Conservation (phyloP, 2,888 invertebrate species). For the Shargacucullia verbasci region DNA sequence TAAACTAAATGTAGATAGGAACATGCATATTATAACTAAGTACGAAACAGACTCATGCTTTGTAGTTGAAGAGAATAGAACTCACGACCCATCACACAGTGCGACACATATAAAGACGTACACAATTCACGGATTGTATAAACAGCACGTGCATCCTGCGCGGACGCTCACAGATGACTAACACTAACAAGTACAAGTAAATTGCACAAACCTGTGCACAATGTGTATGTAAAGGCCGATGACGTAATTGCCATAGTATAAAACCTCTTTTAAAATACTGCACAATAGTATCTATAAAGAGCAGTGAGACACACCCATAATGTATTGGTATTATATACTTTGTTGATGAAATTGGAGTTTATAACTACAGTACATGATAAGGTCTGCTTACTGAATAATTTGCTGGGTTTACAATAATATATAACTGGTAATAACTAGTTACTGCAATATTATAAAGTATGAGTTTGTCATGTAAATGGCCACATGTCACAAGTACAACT, state of each 20-base stretch:
- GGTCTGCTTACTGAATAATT: constrained; percentile 9
- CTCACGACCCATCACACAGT: constrained; percentile 71
- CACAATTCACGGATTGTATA: constrained; percentile 19
- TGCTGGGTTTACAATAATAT: constrained; percentile 11
- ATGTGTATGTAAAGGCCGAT: constrained; percentile 29
- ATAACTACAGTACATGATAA: background rate
- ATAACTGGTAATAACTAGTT: constrained; percentile 24
- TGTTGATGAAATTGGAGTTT: constrained; percentile 27
- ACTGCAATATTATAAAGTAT: constrained; percentile 12
- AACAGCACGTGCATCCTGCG: constrained; percentile 36
- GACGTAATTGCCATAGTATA: constrained; percentile 42
- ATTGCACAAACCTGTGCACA: constrained; percentile 27
- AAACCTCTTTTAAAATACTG: constrained; percentile 34
- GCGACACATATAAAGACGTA: constrained; percentile 57
- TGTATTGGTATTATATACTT: constrained; percentile 20
- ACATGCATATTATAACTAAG: constrained; percentile 15
- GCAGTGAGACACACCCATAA: constrained; percentile 42
- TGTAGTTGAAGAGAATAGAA: constrained; percentile 47
- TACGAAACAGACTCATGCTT: constrained; percentile 14
- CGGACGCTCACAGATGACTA: constrained; percentile 52
- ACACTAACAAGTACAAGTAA: constrained; percentile 29
- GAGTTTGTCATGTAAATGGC: constrained; percentile 14
- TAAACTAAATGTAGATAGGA: constrained; percentile 2
- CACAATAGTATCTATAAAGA: constrained; percentile 25
- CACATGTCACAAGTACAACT: constrained; percentile 22